A percentile compares a stretch with the other conserved stretches of the same genome.
Evolutionary conservation across 2,797 vertebrate genomes (phyloP).

Genomic region (Clarias fuscus): DNA sequence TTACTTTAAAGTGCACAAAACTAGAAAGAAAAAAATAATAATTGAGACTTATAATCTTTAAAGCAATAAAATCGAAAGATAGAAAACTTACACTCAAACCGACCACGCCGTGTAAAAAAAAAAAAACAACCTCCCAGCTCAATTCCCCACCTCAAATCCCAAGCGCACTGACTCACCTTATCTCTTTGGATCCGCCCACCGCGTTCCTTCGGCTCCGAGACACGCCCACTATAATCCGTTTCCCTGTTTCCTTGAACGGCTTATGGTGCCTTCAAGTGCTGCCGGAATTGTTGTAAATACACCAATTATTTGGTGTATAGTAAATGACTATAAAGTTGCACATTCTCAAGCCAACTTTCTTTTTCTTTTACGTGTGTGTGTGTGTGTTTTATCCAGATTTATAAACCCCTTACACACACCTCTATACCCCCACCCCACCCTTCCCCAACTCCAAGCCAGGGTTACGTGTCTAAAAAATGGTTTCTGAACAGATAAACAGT

Average conservation of each 20-base stretch:
- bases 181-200: constrained; percentile 24
- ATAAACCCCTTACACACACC: no score
- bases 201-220: not conserved
- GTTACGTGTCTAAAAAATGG: no score
- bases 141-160: constrained; percentile 2
- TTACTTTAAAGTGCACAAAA: not conserved
- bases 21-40: not conserved
- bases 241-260: not conserved
- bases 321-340: not conserved
- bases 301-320: not conserved
- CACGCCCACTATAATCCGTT: not conserved
- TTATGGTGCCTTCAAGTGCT: not conserved
- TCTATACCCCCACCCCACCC: no score
- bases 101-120: not conserved
- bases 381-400: no score
- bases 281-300: not conserved
- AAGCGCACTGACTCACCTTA: constrained; percentile 40
- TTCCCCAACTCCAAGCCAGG: no score
- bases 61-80: not conserved
- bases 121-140: not conserved
- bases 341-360: not conserved
- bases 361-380: not conserved
- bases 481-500: no score
- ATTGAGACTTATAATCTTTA: not conserved
- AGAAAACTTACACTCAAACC: not conserved